phyloP scores from a whole-genome alignment of 2,888 invertebrate genomes.

The Agrotis ipsilon region DNA sequence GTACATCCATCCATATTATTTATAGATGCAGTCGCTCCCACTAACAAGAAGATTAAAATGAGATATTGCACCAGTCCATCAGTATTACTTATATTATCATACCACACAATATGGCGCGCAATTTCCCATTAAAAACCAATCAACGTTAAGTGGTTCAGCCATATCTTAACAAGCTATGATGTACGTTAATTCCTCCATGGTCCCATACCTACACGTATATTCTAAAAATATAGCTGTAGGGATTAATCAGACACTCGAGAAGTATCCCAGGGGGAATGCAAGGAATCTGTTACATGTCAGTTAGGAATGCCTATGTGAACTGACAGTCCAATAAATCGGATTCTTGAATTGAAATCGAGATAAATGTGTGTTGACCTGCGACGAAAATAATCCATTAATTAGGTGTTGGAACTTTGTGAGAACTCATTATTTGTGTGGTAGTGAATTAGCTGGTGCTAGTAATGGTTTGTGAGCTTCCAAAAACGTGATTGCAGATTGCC shows the following conservation, averaged over 20 bases:
- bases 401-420: conserved; percentile 19
- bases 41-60: conserved; percentile 46
- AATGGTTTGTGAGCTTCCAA: conserved; percentile 4
- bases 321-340: conserved; percentile 62
- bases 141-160: conserved; percentile 63
- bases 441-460: neutral
- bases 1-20: conserved; percentile 15
- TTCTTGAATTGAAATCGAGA: conserved; percentile 52
- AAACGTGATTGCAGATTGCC: conserved; percentile 5
- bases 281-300: conserved; percentile 67
- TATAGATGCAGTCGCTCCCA: conserved; percentile 28
- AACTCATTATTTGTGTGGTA: neutral
- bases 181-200: conserved; percentile 55
- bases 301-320: conserved; percentile 62
- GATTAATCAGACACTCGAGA: conserved; percentile 64
- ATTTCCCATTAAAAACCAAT: conserved; percentile 71
- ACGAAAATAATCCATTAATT: conserved; percentile 61
- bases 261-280: conserved; percentile 61
- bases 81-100: conserved; percentile 52
- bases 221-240: conserved; percentile 70
- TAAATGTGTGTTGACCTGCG: conserved; percentile 41
- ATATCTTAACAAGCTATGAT: conserved; percentile 68
- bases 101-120: conserved; percentile 56
- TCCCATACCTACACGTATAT: conserved; percentile 54
- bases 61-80: conserved; percentile 43